Conservation (phyloP, 1,140 invertebrate species). For the Chymomyza costata region DNA sequence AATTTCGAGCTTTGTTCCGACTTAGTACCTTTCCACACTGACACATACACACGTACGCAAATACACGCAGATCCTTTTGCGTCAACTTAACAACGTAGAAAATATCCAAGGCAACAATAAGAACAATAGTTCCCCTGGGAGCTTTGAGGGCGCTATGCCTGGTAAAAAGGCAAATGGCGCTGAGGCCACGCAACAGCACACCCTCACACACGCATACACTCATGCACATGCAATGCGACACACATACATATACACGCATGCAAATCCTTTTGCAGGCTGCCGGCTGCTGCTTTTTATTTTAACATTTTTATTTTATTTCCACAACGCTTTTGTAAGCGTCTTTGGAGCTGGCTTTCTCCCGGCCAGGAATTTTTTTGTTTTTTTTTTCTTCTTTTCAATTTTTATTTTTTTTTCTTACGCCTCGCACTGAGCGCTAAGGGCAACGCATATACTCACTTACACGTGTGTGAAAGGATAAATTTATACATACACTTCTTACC, state of each 20-base stretch:
- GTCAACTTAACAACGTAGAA: slow-evolving; percentile 71
- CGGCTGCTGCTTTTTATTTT: slow-evolving; percentile 49
- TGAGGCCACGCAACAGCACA: slow-evolving; percentile 13
- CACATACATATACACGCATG: slow-evolving; percentile 45
- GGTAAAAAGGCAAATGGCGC: slow-evolving; percentile 57
- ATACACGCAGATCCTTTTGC: slow-evolving; percentile 58
- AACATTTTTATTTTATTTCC: slow-evolving; percentile 68
- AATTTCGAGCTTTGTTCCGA: slow-evolving; percentile 71
- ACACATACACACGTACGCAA: slow-evolving; percentile 15
- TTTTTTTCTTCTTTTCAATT: slow-evolving; percentile 46
- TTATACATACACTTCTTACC: slow-evolving; percentile 62
- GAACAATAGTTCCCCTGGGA: slow-evolving; percentile 71
- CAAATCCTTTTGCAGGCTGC: slow-evolving; percentile 65
- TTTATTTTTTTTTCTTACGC: slow-evolving; percentile 37
- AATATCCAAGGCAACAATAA: slow-evolving; percentile 73
- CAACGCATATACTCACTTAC: slow-evolving; percentile 11
- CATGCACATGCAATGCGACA: too few relatives aligned
- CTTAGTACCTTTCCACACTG: slow-evolving; percentile 65
- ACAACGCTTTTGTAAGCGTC: slow-evolving; percentile 61
- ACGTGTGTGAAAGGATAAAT: slow-evolving; percentile 44
- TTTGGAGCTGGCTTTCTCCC: slow-evolving; percentile 33
- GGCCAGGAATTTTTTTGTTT: slow-evolving; percentile 29
- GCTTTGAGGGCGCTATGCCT: slow-evolving; percentile 35
- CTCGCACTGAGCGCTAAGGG: slow-evolving; percentile 10
- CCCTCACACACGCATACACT: slow-evolving; percentile 14